Base-by-base conservation (phyloP, 2,113 vertebrate species). In the Tamias sibiricus region DNA sequence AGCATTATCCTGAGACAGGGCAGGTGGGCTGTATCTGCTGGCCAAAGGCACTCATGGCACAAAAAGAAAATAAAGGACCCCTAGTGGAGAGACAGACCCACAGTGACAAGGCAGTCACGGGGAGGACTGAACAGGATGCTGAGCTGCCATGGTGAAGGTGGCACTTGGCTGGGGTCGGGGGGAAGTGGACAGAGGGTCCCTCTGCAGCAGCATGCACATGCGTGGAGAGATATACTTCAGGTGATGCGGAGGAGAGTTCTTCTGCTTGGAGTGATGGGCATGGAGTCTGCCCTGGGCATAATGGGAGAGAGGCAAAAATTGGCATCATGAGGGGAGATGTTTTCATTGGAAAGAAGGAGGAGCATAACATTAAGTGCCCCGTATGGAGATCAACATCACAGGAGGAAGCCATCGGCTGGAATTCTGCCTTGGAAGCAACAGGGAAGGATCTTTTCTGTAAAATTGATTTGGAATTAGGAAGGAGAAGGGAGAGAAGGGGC, bases 311-410 rank as follows among this genome's bases (percentile, higher is more conserved):
- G 71, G 64, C 59, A 19, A 16, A 30, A 11, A 37, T 14, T 68
- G 83, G 83, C 42, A 93, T 59, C 54, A 82, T 1, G 35, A 57
- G 16, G 69, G 37, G 44, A 62, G 52, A 52, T n/a, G 42, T 54
- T 80, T 94, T 90, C 16, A 47, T n/a, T 69, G 66, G 80, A 71
- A 81, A 80, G 87, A 7, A 76, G 59, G 71, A 85, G 32, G 44
- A 72, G 47, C 0, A 8, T 37, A 3, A 19, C 49, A n/a, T 64
- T 52, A 8, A 83, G 74, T 26, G n/a, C 24, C 84, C 22, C 75
- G 72, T 47, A 0, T 0, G 4, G 32, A 83, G 68, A 68, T 37
- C 1, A 28, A 66, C 19, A 6, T 80, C 16, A 26, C 17, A 12
- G 0, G 2, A 47, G 42, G 62, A 69, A 81, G 26, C 59, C 9